These are phyloP conservation scores for Dermolepida albohirtum DNA, from an alignment of 2,888 invertebrate genomes.

Conservation along the genomic window DNA sequence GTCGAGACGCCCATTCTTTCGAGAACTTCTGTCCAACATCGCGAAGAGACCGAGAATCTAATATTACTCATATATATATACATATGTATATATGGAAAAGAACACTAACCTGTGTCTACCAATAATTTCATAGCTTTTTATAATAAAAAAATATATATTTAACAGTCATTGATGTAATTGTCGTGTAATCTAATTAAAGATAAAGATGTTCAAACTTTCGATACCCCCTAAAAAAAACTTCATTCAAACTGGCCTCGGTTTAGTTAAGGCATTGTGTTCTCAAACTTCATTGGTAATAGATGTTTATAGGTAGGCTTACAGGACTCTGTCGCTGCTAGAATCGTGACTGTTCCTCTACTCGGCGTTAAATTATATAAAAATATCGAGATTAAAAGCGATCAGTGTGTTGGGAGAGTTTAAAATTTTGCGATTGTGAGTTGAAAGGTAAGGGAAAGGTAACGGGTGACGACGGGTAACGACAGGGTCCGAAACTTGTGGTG, in stretches of 20 bases:
- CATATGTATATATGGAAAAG: no score
- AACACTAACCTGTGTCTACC: no score
- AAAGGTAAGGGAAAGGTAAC: not conserved
- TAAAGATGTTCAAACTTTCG: not conserved
- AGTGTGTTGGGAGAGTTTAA: not conserved
- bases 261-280: constrained; percentile 63
- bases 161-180: not conserved
- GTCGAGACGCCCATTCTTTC: no score
- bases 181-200: not conserved
- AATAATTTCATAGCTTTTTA: no score
- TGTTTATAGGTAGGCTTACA: constrained; percentile 61
- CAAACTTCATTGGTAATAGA: constrained; percentile 63
- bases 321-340: constrained; percentile 40
- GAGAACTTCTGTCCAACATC: no score
- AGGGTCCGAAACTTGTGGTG: constrained; percentile 47
- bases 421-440: no score
- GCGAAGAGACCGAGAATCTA: no score
- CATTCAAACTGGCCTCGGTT: constrained; percentile 42
- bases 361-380: not conserved
- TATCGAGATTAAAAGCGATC: not conserved
- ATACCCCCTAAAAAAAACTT: not conserved
- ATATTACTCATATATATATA: no score
- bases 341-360: constrained; percentile 13
- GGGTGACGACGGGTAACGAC: constrained; percentile 11
- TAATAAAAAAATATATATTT: not conserved